Conservation (phyloP, 2,113 vertebrate species). For the Gracilinanus agilis region DNA sequence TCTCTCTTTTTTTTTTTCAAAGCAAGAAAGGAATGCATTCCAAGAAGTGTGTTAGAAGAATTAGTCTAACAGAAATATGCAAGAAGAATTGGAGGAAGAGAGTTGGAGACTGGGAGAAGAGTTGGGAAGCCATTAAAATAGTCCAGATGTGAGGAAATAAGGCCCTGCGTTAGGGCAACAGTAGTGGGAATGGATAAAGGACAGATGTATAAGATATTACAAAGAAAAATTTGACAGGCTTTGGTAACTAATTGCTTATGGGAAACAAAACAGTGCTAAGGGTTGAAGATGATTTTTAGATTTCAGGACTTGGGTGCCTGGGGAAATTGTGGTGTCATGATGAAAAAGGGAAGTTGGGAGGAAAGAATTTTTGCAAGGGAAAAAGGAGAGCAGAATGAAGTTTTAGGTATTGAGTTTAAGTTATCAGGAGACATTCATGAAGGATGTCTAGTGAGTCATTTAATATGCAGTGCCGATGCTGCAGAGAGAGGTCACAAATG, state of each 20-base stretch:
- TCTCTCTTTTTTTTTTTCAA: neutral
- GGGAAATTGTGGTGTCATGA: neutral
- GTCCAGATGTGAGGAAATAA: neutral
- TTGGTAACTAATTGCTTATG: neutral
- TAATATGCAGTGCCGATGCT: neutral
- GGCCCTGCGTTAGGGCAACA: neutral
- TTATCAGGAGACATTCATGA: neutral
- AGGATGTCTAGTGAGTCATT: neutral
- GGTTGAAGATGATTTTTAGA: neutral
- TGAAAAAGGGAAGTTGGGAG: neutral
- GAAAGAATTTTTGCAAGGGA: neutral
- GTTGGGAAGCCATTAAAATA: neutral
- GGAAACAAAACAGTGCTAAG: neutral
- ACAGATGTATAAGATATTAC: neutral
- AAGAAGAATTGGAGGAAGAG: neutral
- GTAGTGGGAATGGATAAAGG: neutral
- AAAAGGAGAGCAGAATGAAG: neutral
- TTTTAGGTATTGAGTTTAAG: neutral
- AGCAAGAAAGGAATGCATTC: neutral
- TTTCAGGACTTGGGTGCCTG: neutral
- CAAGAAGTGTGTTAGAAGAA: neutral
- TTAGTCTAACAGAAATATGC: neutral
- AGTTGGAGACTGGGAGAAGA: neutral
- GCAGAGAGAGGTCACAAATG: neutral
- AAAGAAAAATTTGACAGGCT: neutral